phyloP scores from a whole-genome alignment of 2,888 invertebrate genomes.

The Phalera bucephala region DNA sequence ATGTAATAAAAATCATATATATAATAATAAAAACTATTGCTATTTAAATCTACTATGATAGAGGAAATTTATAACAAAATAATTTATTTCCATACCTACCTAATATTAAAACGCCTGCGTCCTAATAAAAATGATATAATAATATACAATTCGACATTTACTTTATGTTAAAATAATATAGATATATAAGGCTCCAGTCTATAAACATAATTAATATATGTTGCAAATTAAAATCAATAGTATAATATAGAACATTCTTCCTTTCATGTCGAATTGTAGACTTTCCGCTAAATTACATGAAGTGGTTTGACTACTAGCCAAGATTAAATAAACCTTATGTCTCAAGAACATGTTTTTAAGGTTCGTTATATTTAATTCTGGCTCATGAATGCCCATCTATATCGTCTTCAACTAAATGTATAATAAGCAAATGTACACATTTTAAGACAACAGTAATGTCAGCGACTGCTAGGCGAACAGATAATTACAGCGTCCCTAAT shows the following conservation, averaged over 20 bases:
- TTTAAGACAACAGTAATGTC: constrained; percentile 40
- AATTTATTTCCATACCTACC: background rate
- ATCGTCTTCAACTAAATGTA: constrained; percentile 31
- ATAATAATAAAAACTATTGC: background rate
- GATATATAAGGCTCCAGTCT: too few relatives aligned
- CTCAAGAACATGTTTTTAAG: constrained; percentile 28
- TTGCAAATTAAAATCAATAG: too few relatives aligned
- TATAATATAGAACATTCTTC: too few relatives aligned
- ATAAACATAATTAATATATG: too few relatives aligned
- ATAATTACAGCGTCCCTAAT: constrained; percentile 56
- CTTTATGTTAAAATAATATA: too few relatives aligned
- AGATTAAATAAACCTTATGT: constrained; percentile 34
- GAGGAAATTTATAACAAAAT: background rate
- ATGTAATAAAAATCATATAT: background rate
- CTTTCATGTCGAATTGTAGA: too few relatives aligned
- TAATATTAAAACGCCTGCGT: background rate
- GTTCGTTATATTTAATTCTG: constrained; percentile 39
- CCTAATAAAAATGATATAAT: background rate
- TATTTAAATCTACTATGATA: background rate
- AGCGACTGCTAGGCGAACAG: constrained; percentile 49
- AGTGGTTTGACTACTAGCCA: constrained; percentile 29
- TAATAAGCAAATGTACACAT: constrained; percentile 40
- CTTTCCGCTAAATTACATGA: constrained; percentile 21
- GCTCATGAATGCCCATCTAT: constrained; percentile 30
- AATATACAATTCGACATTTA: too few relatives aligned